These are phyloP conservation scores for Phataginus tetradactyla DNA, from an alignment of 2,797 vertebrate genomes.

Conservation along the genomic window DNA sequence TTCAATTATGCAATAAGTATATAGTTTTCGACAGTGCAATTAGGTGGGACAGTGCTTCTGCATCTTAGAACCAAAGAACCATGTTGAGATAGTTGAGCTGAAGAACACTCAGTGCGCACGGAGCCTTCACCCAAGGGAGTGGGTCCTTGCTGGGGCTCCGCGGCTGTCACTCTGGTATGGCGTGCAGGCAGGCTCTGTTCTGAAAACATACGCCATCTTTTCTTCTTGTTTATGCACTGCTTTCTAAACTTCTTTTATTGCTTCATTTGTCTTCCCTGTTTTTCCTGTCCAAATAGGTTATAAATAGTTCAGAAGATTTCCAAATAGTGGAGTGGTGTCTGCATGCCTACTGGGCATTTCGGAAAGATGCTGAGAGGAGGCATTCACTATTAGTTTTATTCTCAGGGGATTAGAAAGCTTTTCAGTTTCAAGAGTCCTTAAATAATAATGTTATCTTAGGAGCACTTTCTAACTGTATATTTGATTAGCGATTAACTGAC, in stretches of 20 bases:
- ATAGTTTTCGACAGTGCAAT: neutral
- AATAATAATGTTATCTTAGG: neutral
- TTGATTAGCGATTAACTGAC: neutral
- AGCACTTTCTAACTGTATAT: neutral
- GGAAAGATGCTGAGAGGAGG: neutral
- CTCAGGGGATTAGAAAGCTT: neutral
- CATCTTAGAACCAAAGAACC: neutral
- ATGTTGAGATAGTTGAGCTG: neutral
- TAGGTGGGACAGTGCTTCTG: neutral
- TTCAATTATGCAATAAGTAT: neutral
- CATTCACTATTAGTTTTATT: neutral
- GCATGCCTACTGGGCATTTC: neutral
- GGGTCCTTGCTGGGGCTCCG: neutral
- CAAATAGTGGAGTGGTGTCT: neutral
- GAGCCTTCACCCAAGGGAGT: too few species aligned
- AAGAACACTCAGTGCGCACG: neutral
- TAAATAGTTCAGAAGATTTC: neutral
- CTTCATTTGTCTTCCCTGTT: neutral
- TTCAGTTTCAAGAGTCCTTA: slow-evolving; percentile 6
- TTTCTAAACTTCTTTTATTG: neutral
- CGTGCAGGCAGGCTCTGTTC: neutral
- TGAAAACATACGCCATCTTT: neutral
- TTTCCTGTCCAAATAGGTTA: neutral
- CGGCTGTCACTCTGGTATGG: neutral
- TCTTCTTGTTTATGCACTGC: neutral